A percentile compares a stretch with the other conserved stretches of the same genome.
Evolutionary conservation across 2,888 invertebrate genomes (phyloP).

Genomic region (Limnephilus rhombicus): DNA sequence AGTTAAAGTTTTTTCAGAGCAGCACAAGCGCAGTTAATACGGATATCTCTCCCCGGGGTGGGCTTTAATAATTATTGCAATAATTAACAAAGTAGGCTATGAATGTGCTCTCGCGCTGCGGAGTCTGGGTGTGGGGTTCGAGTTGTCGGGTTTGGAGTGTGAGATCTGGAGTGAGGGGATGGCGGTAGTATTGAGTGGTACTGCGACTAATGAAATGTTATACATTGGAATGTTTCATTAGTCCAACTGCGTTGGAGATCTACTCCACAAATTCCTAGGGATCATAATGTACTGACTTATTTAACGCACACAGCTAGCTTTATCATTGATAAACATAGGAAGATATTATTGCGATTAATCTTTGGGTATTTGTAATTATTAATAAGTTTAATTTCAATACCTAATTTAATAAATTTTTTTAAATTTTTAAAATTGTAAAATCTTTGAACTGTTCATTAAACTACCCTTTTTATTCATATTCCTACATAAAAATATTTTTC

Average conservation of each 20-base stretch:
- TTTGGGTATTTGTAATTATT: too few species aligned
- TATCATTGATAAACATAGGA: neutral
- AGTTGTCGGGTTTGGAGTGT: neutral
- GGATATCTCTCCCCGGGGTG: neutral
- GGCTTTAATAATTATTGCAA: neutral
- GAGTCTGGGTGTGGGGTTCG: neutral
- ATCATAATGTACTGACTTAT: neutral
- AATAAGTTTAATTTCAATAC: too few species aligned
- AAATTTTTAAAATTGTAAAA: too few species aligned
- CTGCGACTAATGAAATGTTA: neutral
- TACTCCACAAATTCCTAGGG: neutral
- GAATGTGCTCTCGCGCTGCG: neutral
- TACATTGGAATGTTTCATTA: conserved; percentile 1
- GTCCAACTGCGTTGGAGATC: neutral
- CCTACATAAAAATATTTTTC: too few species aligned
- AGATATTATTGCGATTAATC: neutral
- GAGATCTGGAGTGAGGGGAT: too few species aligned
- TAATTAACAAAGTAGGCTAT: neutral
- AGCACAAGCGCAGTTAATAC: neutral
- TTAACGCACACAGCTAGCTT: neutral
- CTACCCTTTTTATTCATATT: too few species aligned
- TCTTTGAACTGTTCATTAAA: too few species aligned
- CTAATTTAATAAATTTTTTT: too few species aligned
- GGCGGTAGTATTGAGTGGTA: neutral
- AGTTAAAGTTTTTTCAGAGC: neutral